Evolutionary conservation across 2,113 vertebrate species (phyloP), one percentile per base, ranked within the genome.

Genomic region (Myotis brandtii): DNA sequence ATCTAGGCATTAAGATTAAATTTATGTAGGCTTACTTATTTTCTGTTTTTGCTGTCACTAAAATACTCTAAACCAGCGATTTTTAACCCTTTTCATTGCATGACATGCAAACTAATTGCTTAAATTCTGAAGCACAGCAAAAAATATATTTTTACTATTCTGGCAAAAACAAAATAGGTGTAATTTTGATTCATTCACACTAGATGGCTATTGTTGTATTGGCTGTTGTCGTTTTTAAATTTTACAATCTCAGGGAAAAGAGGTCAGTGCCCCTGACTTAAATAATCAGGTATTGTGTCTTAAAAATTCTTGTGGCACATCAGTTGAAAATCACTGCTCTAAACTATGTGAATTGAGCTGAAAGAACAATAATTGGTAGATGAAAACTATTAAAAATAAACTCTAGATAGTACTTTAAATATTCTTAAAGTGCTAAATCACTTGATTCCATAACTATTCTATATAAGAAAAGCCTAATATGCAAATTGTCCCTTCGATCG

Each of bases 1-100:
- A 79, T 86, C 52, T 91, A 86, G 81, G 52, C 52, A 70, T 80
- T 72, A 86, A 70, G 52, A 52, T 94, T 77, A 70, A 84, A 52
- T 48, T 88, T 81, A 48, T 6, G 12, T 37, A 64, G 46, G 20
- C 7, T 20, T 72, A 77, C 40, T 64, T 79, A 48, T 43, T 89
- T 77, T 83, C 43, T 70, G 11, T 83, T 69, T 83, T 89, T 37
- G 9, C 18, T 14, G 17, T 75, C 7, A 75, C 46, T 83, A 43
- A 85, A 62, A 69, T 56, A 56, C 37, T 48, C 18, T 32, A 30
- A 40, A 21, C 25, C 34, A 70, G 20, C 10, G 5, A 72, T 40
- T 40, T 40, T 72, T 12, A 72, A 72, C 70, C 4, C 2, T 72
- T 69, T 43, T 72, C 70, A 72, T 43, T 23, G 23, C 11, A 72